These are phyloP conservation scores for Candoia aspera DNA, from an alignment of 2,113 vertebrate genomes.

Conservation along the genomic window DNA sequence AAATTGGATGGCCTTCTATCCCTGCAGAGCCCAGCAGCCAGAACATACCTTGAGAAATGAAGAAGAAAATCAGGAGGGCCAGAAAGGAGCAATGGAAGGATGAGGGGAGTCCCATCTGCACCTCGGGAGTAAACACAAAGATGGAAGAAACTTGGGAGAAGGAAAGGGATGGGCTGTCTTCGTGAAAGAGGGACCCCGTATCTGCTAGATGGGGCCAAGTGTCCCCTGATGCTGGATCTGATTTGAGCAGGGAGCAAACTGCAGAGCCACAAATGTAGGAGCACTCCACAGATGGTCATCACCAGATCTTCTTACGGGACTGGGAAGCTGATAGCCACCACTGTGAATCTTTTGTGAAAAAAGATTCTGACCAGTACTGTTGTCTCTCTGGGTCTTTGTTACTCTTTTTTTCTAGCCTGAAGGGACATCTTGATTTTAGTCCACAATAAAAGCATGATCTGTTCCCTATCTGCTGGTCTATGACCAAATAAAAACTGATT, in stretches of 20 bases:
- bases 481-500: no score
- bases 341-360: no score
- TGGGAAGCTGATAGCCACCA: no score
- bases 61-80: not conserved
- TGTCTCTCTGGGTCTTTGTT: no score
- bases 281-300: no score
- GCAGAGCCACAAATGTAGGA: not conserved
- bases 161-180: not conserved
- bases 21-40: not conserved
- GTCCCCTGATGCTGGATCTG: not conserved
- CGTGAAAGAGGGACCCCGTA: not conserved
- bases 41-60: not conserved
- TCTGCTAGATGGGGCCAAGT: not conserved
- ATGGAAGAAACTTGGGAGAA: not conserved
- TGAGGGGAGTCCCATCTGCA: not conserved
- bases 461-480: no score
- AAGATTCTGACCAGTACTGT: no score
- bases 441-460: no score
- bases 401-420: no score
- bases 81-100: not conserved
- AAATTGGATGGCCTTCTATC: not conserved
- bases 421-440: no score
- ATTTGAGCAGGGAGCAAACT: not conserved
- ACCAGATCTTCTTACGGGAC: no score
- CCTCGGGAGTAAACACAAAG: not conserved